Percentiles rank a stretch among this genome's conserved stretches.
Evolutionary conservation across 2,888 invertebrate species (phyloP).

Genomic region (Elegia similella): DNA sequence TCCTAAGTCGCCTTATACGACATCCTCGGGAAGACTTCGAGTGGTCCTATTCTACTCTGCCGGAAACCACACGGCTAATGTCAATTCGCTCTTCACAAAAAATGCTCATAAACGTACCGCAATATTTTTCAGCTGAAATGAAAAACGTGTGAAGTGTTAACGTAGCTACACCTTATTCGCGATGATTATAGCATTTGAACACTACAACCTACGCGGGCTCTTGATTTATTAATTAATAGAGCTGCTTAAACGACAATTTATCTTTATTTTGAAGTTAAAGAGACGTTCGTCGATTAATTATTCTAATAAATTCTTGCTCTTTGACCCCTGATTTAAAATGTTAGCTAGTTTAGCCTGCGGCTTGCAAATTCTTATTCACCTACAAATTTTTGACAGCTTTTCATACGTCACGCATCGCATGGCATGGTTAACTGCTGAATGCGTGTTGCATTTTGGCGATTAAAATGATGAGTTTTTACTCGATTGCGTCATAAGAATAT

Average conservation of each 20-base stretch:
- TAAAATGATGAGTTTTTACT: too few species aligned
- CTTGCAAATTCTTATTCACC: background rate
- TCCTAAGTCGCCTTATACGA: too few species aligned
- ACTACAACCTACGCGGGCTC: background rate
- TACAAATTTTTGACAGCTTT: background rate
- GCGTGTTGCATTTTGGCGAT: background rate
- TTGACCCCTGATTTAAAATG: constrained; percentile 4
- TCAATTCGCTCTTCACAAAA: too few species aligned
- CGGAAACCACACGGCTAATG: too few species aligned
- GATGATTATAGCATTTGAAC: background rate
- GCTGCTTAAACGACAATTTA: background rate
- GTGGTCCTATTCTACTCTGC: too few species aligned
- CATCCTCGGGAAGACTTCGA: too few species aligned
- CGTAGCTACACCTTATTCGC: too few species aligned
- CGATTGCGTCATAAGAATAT: too few species aligned
- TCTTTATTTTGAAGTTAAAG: background rate
- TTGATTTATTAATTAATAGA: constrained; percentile 3
- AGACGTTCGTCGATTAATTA: constrained; percentile 10
- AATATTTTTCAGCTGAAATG: too few species aligned
- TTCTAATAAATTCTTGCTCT: constrained; percentile 4
- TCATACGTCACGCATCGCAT: background rate
- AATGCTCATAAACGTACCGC: too few species aligned
- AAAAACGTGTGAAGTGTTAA: too few species aligned
- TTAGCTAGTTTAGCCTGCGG: background rate
- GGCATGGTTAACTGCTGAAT: background rate